These are phyloP conservation scores for Abrostola triplasia DNA, from an alignment of 2,888 invertebrate genomes.

Conservation along the genomic window DNA sequence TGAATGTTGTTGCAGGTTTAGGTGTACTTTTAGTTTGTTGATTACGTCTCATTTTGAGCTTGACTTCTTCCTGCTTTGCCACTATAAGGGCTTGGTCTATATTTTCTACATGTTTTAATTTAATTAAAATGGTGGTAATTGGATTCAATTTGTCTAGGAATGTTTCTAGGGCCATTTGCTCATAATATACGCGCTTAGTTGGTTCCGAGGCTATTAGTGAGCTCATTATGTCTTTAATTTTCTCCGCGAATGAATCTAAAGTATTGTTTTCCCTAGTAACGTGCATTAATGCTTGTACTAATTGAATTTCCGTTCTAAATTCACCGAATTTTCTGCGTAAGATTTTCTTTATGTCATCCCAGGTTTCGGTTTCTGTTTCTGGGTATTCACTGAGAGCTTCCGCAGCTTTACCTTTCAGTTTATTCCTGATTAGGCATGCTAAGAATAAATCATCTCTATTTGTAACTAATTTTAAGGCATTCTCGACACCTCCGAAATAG, in stretches of 20 bases:
- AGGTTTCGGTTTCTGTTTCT: neutral
- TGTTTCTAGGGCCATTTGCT: slow-evolving; percentile 46
- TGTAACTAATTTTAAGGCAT: neutral
- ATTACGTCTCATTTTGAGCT: slow-evolving; percentile 14
- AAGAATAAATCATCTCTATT: slow-evolving; percentile 32
- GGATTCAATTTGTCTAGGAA: slow-evolving; percentile 49
- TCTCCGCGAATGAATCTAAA: slow-evolving; percentile 27
- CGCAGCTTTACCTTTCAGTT: slow-evolving; percentile 37
- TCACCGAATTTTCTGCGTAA: slow-evolving; percentile 45
- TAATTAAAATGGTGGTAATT: slow-evolving; percentile 41
- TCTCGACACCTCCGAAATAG: neutral
- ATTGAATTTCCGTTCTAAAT: slow-evolving; percentile 38
- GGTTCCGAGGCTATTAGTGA: slow-evolving; percentile 12
- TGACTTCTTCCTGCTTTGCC: slow-evolving; percentile 51
- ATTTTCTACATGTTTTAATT: slow-evolving; percentile 31
- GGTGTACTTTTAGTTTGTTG: slow-evolving; percentile 3
- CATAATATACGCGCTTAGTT: slow-evolving; percentile 31
- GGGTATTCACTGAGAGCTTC: slow-evolving; percentile 17
- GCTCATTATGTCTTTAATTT: slow-evolving; percentile 21
- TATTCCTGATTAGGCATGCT: slow-evolving; percentile 49
- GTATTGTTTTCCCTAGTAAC: slow-evolving; percentile 23
- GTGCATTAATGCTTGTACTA: slow-evolving; percentile 41
- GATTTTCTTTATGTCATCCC: slow-evolving; percentile 35
- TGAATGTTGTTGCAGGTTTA: neutral
- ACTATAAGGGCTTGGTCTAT: slow-evolving; percentile 43